Evolutionary conservation across 1,140 invertebrate species (phyloP).

Genomic region (Liolophura sinensis): DNA sequence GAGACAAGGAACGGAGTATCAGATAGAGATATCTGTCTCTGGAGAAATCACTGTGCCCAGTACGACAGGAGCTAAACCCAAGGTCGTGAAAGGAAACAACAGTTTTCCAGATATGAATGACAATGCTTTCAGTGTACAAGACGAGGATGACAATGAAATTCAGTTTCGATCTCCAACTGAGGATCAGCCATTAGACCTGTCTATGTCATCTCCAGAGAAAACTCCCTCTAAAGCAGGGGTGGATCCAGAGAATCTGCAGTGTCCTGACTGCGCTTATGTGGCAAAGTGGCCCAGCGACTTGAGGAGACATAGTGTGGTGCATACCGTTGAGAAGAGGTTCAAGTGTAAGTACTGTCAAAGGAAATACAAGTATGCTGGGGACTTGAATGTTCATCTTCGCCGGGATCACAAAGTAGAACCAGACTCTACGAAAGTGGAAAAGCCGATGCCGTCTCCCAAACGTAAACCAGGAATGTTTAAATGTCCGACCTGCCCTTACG

Average conservation of each 20-base stretch:
- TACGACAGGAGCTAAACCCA: too few relatives aligned
- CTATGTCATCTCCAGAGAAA: not conserved
- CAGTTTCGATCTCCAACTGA: constrained; percentile 9
- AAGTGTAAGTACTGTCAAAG: constrained; percentile 55
- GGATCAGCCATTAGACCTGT: constrained; percentile 12
- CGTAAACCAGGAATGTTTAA: constrained; percentile 45
- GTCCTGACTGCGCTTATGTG: constrained; percentile 75
- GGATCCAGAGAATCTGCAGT: constrained; percentile 52
- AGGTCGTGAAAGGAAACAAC: too few relatives aligned
- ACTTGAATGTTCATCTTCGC: constrained; percentile 54
- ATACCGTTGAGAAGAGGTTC: constrained; percentile 61
- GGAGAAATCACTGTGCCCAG: too few relatives aligned
- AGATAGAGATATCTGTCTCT: too few relatives aligned
- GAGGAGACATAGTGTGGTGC: constrained; percentile 70
- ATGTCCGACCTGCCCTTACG: constrained; percentile 46
- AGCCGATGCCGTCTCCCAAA: constrained; percentile 35
- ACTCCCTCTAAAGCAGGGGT: not conserved
- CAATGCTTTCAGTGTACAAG: constrained; percentile 34
- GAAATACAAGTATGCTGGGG: constrained; percentile 59
- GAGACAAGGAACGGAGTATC: too few relatives aligned
- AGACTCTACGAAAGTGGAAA: constrained; percentile 30
- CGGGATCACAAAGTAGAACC: constrained; percentile 47
- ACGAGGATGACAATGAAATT: constrained; percentile 28
- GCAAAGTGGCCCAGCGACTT: constrained; percentile 84
- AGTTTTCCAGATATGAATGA: not conserved